Evolutionary conservation across 2,797 vertebrate species (phyloP).

Genomic region (Champsocephalus esox): DNA sequence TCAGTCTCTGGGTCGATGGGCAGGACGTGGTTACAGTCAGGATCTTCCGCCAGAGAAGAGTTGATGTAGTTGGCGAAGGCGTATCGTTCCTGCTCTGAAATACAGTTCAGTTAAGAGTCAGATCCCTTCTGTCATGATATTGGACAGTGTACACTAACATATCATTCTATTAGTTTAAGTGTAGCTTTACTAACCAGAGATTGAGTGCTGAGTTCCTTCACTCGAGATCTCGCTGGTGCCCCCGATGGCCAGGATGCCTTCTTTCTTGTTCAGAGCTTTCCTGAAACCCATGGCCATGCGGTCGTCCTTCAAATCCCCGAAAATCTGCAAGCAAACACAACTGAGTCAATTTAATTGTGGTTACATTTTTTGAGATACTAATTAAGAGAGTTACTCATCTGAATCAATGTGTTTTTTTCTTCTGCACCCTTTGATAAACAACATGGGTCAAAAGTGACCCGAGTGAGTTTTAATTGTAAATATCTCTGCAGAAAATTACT

Average conservation of each 20-base stretch:
- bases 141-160: too few relatives aligned
- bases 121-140: neutral
- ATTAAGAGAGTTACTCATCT: neutral
- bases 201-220: constrained; percentile 95
- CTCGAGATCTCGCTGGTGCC: constrained; percentile 95
- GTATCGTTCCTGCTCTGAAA: constrained; percentile 94
- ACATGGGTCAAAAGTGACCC: too few relatives aligned
- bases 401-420: too few relatives aligned
- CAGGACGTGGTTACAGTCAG: constrained; percentile 89
- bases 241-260: constrained; percentile 94
- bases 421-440: too few relatives aligned
- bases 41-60: constrained; percentile 91
- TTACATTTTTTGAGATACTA: neutral
- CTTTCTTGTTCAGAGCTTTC: constrained; percentile 94
- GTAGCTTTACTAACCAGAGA: constrained; percentile 87
- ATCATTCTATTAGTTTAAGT: neutral
- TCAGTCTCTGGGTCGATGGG: constrained; percentile 93
- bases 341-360: neutral
- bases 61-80: constrained; percentile 99
- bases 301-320: constrained; percentile 91
- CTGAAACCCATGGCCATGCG: constrained; percentile 90
- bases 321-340: constrained; percentile 85
- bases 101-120: constrained; percentile 9
- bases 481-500: too few relatives aligned
- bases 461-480: too few relatives aligned